Conservation (phyloP, 1,140 invertebrate genomes). For the Neodiprion fabricii region DNA sequence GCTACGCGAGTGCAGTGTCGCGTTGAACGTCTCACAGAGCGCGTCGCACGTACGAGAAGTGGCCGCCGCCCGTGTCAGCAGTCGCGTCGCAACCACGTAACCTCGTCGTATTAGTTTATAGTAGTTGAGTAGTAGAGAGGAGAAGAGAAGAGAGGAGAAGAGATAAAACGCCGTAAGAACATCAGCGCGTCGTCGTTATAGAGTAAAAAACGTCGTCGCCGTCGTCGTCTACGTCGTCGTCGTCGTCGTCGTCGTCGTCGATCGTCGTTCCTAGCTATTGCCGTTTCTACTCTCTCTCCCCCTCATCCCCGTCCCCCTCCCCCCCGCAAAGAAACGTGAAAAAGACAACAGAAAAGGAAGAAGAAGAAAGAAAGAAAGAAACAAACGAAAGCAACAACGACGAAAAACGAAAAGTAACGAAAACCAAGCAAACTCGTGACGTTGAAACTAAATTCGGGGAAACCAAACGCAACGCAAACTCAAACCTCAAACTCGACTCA, state of each 20-base stretch:
- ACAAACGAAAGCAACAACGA: too few relatives aligned
- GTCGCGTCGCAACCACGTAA: conserved; percentile 66
- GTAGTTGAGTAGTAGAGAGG: conserved; percentile 59
- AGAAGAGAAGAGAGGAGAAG: background rate
- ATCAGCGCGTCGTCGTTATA: conserved; percentile 18
- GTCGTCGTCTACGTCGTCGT: conserved; percentile 8
- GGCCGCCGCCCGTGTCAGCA: conserved; percentile 68
- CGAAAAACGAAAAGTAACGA: too few relatives aligned
- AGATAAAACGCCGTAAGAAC: conserved; percentile 6
- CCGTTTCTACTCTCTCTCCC: too few relatives aligned
- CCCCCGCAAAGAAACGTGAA: too few relatives aligned
- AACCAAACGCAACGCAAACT: too few relatives aligned
- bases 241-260: conserved; percentile 18
- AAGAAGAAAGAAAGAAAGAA: too few relatives aligned
- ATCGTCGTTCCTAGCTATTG: conserved; percentile 4
- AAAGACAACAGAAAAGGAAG: too few relatives aligned
- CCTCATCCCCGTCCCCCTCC: background rate
- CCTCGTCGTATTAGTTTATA: conserved; percentile 69
- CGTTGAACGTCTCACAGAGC: conserved; percentile 74
- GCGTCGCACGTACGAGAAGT: conserved; percentile 65
- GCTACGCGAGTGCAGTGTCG: conserved; percentile 69
- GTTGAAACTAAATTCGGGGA: too few relatives aligned
- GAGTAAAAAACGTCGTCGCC: conserved; percentile 15
- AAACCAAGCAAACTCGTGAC: too few relatives aligned
- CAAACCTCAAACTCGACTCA: too few relatives aligned